phyloP scores from a whole-genome alignment of 35 echinoderm and acorn worm genomes.

The Ptychodera flava region DNA sequence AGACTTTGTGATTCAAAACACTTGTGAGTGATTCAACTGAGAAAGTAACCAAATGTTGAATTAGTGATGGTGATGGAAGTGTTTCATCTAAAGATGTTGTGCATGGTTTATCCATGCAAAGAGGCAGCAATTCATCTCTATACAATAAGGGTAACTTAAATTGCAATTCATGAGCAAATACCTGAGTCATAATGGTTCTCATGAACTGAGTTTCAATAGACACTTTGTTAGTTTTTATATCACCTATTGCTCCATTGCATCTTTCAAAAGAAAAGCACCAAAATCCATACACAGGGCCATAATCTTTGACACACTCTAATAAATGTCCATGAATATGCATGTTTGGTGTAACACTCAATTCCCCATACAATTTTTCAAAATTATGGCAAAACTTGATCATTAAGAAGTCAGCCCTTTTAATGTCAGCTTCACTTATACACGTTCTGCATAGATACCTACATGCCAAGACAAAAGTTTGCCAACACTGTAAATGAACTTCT shows the following conservation, averaged over 20 bases:
- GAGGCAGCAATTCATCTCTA: background rate
- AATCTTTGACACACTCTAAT: constrained; percentile 15
- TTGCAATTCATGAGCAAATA: background rate
- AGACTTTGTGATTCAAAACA: background rate
- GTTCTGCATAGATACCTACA: constrained; percentile 6
- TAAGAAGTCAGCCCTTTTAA: constrained; percentile 3
- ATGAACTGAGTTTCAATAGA: background rate
- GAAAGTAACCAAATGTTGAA: background rate
- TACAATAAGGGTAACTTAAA: background rate
- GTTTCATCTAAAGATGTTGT: background rate
- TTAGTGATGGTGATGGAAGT: background rate
- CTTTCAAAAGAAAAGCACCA: constrained; percentile 29
- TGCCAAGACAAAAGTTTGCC: constrained; percentile 34
- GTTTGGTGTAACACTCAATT: constrained; percentile 15
- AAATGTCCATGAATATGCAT: constrained; percentile 35
- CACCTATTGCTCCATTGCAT: constrained; percentile 13
- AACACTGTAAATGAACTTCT: constrained; percentile 12
- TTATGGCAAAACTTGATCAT: constrained; percentile 3
- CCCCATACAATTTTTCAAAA: constrained; percentile 7
- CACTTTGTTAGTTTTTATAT: constrained; percentile 13
- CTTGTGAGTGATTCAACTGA: background rate
- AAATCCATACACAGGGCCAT: constrained; percentile 6
- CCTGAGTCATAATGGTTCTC: background rate
- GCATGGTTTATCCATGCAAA: background rate
- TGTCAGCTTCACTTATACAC: background rate